Percentiles rank a stretch among this genome's conserved stretches.
These are phyloP conservation scores for Amorpha juglandis DNA, from an alignment of 2,888 invertebrate species.

Conservation along the genomic window DNA sequence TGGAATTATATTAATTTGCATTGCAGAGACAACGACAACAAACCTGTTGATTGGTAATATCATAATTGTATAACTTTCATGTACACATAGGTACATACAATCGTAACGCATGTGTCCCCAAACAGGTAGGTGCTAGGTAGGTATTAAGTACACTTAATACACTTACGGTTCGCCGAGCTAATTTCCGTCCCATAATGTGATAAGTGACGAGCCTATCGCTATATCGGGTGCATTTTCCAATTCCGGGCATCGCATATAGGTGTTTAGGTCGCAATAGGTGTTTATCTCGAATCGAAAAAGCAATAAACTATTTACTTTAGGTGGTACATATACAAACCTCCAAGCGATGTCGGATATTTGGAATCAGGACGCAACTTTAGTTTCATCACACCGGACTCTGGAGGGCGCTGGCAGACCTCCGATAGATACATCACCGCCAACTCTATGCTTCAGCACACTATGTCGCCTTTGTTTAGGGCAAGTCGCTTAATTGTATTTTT, in stretches of 20 bases:
- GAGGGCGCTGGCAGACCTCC: slow-evolving; percentile 51
- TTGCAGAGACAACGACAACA: slow-evolving; percentile 58
- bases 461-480: slow-evolving; percentile 58
- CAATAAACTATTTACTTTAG: slow-evolving; percentile 39
- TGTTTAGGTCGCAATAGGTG: too few relatives aligned
- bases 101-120: too few relatives aligned
- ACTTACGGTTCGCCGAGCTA: too few relatives aligned
- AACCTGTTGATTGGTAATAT: slow-evolving; percentile 64
- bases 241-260: neutral
- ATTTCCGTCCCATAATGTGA: too few relatives aligned
- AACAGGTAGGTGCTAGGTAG: too few relatives aligned
- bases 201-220: too few relatives aligned
- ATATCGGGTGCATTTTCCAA: too few relatives aligned
- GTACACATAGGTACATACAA: too few relatives aligned
- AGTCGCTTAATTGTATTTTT: slow-evolving; percentile 29
- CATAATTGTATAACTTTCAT: neutral
- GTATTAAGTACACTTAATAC: too few relatives aligned
- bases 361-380: slow-evolving; percentile 53
- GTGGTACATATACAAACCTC: slow-evolving; percentile 72
- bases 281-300: neutral
- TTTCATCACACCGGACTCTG: slow-evolving; percentile 50
- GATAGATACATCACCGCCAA: slow-evolving; percentile 42
- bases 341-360: slow-evolving; percentile 40
- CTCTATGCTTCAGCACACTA: slow-evolving; percentile 59
- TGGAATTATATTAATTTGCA: slow-evolving; percentile 54